phyloP scores from a whole-genome alignment of 1,140 invertebrate species.

The Batillaria attramentaria region DNA sequence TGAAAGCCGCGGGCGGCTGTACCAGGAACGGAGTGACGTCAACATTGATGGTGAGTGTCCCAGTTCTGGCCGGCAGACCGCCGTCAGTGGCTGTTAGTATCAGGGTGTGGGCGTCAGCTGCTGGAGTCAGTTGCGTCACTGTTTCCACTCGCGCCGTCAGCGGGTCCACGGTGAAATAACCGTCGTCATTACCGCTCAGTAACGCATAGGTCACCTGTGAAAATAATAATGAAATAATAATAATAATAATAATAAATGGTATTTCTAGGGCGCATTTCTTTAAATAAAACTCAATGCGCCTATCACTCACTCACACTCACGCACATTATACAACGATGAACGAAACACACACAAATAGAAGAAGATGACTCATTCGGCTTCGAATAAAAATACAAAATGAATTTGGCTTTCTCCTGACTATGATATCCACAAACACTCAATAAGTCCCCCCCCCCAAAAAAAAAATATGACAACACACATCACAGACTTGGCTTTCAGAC shows the following conservation, averaged over 20 bases:
- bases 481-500: no score
- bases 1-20: not conserved
- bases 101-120: not conserved
- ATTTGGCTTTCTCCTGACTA: no score
- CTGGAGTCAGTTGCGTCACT: not conserved
- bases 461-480: no score
- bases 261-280: no score
- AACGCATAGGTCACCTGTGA: constrained; percentile 12
- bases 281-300: no score
- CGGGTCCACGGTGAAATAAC: not conserved
- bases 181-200: not conserved
- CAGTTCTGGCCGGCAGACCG: not conserved
- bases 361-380: not conserved
- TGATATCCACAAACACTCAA: no score
- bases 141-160: not conserved
- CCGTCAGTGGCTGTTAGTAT: constrained; percentile 7
- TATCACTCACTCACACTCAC: no score
- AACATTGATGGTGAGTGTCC: not conserved
- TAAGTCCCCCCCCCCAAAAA: no score
- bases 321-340: not conserved
- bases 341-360: not conserved
- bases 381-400: not conserved
- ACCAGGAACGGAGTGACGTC: not conserved
- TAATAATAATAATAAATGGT: no score
- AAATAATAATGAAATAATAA: no score